These are phyloP conservation scores for Meloidogyne chitwoodi DNA, from an alignment of 1,140 invertebrate genomes.

Conservation along the genomic window DNA sequence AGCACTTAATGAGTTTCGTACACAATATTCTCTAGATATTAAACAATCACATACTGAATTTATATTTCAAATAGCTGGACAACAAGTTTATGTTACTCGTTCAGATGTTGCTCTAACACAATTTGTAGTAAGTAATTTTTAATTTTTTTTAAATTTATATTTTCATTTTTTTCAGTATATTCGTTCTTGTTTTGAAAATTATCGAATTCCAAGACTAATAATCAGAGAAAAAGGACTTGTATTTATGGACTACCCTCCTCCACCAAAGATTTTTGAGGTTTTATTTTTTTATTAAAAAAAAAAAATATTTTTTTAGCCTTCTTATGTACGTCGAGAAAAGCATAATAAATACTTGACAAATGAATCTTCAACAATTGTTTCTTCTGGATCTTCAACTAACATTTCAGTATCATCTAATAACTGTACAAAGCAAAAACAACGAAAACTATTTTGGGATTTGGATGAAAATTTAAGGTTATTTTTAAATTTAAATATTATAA, in stretches of 20 bases:
- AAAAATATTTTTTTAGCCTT: slow-evolving; percentile 42
- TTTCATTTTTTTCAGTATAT: slow-evolving; percentile 40
- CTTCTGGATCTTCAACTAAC: background rate
- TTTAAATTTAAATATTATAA: background rate
- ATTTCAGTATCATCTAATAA: background rate
- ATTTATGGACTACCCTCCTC: slow-evolving; percentile 36
- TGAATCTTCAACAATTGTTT: background rate
- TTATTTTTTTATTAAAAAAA: background rate
- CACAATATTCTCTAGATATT: slow-evolving; percentile 27
- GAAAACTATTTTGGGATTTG: slow-evolving; percentile 41
- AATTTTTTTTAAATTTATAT: background rate
- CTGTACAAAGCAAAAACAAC: background rate
- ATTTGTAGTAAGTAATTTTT: slow-evolving; percentile 29
- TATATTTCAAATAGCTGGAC: slow-evolving; percentile 48
- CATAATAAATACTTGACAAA: slow-evolving; percentile 20
- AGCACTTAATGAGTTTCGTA: slow-evolving; percentile 21
- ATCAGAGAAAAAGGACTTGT: slow-evolving; percentile 32
- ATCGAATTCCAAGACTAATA: slow-evolving; percentile 44
- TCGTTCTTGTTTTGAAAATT: slow-evolving; percentile 53
- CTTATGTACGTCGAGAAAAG: slow-evolving; percentile 40
- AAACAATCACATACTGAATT: slow-evolving; percentile 36
- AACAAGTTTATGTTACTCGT: slow-evolving; percentile 40
- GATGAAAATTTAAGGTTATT: slow-evolving; percentile 38
- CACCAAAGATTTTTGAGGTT: slow-evolving; percentile 45
- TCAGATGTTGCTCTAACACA: slow-evolving; percentile 26